Conservation (phyloP, 2,113 vertebrate species). For the Gnathonemus longibarbis region DNA sequence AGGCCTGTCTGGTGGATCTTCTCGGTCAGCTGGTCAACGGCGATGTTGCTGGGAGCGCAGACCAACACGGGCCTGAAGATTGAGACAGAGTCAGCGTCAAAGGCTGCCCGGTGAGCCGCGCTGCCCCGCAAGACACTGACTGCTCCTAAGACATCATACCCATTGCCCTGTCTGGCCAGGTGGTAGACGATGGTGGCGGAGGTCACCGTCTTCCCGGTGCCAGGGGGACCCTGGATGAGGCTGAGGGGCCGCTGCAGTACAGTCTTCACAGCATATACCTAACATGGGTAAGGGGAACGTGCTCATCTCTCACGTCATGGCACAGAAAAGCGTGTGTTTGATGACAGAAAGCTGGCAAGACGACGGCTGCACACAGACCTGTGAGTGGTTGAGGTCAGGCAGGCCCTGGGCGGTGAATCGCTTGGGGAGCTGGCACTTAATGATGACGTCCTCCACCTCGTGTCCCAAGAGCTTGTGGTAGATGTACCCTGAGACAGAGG, state of each 20-base stretch:
- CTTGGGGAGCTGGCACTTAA: conserved; percentile 97
- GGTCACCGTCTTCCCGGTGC: conserved; percentile 94
- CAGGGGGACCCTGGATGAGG: conserved; percentile 94
- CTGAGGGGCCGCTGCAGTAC: conserved; percentile 93
- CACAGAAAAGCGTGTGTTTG: neutral
- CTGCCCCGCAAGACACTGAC: neutral
- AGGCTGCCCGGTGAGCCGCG: neutral
- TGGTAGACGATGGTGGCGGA: conserved; percentile 98
- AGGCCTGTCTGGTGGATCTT: conserved; percentile 96
- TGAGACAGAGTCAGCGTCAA: neutral
- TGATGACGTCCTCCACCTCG: conserved; percentile 95
- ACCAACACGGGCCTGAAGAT: conserved; percentile 81
- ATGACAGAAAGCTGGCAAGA: too few relatives aligned
- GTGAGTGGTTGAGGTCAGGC: conserved; percentile 97
- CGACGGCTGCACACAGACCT: conserved; percentile 58
- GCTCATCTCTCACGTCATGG: neutral
- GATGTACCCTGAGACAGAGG: conserved; percentile 95
- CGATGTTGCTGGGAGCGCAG: conserved; percentile 96
- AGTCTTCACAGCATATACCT: conserved; percentile 98
- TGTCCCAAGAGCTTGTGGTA: conserved; percentile 96
- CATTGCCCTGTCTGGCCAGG: conserved; percentile 91
- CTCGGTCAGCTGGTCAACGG: conserved; percentile 93
- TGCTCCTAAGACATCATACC: conserved; percentile 56
- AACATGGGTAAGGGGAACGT: neutral
- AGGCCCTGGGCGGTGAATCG: conserved; percentile 95